A percentile compares a stretch with the other conserved stretches of the same genome.
phyloP scores from a whole-genome alignment of 2,113 vertebrate species.

The Amphiprion ocellaris region DNA sequence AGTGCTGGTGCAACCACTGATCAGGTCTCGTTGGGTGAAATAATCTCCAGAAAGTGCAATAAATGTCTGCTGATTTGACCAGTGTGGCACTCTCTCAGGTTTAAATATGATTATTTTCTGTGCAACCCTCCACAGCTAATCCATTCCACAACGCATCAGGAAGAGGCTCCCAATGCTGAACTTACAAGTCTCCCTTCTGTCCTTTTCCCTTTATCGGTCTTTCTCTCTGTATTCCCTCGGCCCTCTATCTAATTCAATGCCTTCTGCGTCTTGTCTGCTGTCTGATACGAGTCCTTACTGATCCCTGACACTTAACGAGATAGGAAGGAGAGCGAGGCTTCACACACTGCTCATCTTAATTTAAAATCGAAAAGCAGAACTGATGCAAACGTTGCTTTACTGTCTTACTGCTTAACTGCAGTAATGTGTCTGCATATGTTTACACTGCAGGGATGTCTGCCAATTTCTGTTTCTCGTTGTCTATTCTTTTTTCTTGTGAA shows the following conservation, averaged over 20 bases:
- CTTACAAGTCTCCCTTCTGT: slow-evolving; percentile 11
- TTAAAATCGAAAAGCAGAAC: slow-evolving; percentile 14
- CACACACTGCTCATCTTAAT: slow-evolving; percentile 14
- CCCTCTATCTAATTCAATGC: not conserved
- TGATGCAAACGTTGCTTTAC: not conserved
- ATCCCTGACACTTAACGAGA: slow-evolving; percentile 12
- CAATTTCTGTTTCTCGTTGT: not conserved
- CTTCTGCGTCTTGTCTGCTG: slow-evolving; percentile 10
- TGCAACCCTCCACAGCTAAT: slow-evolving; percentile 19
- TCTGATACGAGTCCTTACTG: slow-evolving; percentile 7
- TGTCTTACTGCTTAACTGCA: not conserved
- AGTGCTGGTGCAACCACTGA: not conserved
- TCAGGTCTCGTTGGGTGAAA: slow-evolving; percentile 31
- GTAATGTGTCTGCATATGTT: not conserved
- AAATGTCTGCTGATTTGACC: slow-evolving; percentile 22
- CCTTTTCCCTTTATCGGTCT: slow-evolving; percentile 16
- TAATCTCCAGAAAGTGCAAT: slow-evolving; percentile 38
- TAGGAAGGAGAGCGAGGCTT: not conserved
- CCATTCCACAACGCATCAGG: slow-evolving; percentile 26
- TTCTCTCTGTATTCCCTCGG: slow-evolving; percentile 3
- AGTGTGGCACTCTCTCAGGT: slow-evolving; percentile 3
- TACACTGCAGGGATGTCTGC: not conserved
- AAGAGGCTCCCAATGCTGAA: slow-evolving; percentile 25
- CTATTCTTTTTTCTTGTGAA: not conserved
- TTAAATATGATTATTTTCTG: slow-evolving; percentile 16